These are phyloP conservation scores for Heliconius himera DNA, from an alignment of 1,140 invertebrate genomes.

Conservation along the genomic window DNA sequence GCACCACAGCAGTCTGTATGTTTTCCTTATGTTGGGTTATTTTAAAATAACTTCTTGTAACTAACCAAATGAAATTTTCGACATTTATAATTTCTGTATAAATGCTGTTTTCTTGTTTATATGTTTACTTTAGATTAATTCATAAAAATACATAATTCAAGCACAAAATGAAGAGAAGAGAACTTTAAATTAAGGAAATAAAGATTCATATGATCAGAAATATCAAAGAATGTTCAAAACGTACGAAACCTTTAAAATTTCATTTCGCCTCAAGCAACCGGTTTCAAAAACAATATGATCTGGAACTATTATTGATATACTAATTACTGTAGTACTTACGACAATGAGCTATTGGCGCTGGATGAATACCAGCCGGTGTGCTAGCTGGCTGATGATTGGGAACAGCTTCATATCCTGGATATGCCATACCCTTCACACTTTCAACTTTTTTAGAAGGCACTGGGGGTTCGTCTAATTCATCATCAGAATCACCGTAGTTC, in stretches of 20 bases:
- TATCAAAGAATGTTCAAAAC: not conserved
- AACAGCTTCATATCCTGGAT: conserved; percentile 29
- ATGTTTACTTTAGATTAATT: too few relatives aligned
- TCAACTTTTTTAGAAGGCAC: conserved; percentile 19
- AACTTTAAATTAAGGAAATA: not conserved
- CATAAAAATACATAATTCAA: too few relatives aligned
- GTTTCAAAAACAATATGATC: not conserved
- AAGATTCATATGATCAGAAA: not conserved
- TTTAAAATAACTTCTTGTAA: too few relatives aligned
- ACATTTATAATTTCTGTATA: too few relatives aligned
- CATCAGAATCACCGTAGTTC: conserved; percentile 73
- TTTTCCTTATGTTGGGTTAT: too few relatives aligned
- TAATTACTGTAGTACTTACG: conserved; percentile 53
- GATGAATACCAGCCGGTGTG: conserved; percentile 56
- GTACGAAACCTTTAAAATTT: not conserved
- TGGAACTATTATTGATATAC: not conserved
- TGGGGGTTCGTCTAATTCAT: conserved; percentile 57
- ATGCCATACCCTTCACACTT: conserved; percentile 2
- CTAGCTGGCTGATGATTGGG: conserved; percentile 18
- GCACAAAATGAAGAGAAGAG: too few relatives aligned
- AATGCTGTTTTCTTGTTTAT: too few relatives aligned
- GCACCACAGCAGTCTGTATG: too few relatives aligned
- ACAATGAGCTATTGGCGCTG: conserved; percentile 69
- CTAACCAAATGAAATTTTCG: too few relatives aligned
- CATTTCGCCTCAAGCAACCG: not conserved